A percentile compares a stretch with the other conserved stretches of the same genome.
Conservation (phyloP, 1,140 invertebrate species). For the Teleopsis dalmanni region DNA sequence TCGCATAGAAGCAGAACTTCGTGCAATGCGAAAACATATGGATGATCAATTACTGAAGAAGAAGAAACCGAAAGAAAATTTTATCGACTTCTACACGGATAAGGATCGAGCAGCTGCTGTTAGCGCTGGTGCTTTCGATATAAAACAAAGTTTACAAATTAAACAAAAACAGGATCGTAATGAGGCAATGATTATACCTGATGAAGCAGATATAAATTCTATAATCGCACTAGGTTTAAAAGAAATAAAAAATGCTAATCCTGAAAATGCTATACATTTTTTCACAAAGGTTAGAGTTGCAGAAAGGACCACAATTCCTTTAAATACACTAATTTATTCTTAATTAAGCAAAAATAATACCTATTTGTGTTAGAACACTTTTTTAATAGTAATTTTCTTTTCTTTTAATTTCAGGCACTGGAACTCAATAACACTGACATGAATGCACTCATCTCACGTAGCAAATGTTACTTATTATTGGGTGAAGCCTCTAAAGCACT, state of each 20-base stretch:
- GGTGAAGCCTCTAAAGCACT: conserved; percentile 77
- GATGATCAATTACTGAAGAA: conserved; percentile 45
- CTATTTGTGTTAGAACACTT: background rate
- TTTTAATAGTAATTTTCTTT: background rate
- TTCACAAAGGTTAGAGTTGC: conserved; percentile 63
- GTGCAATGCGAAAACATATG: conserved; percentile 30
- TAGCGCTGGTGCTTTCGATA: conserved; percentile 63
- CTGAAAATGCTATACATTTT: conserved; percentile 61
- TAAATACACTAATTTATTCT: background rate
- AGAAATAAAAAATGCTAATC: conserved; percentile 63
- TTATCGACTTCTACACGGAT: conserved; percentile 76
- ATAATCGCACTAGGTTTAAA: conserved; percentile 66
- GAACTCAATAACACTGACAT: conserved; percentile 79
- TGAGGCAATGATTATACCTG: conserved; percentile 63
- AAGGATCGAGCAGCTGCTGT: conserved; percentile 84
- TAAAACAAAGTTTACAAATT: conserved; percentile 73
- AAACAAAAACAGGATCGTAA: conserved; percentile 72
- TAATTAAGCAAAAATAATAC: background rate
- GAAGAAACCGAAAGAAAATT: conserved; percentile 53
- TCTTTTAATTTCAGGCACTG: conserved; percentile 61
- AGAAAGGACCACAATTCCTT: background rate
- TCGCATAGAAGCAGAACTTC: conserved; percentile 36
- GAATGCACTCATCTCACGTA: conserved; percentile 76
- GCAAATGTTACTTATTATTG: conserved; percentile 81
- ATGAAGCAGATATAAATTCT: conserved; percentile 67